Evolutionary conservation across 2,113 vertebrate species (phyloP).

Genomic region (Cebus imitator): DNA sequence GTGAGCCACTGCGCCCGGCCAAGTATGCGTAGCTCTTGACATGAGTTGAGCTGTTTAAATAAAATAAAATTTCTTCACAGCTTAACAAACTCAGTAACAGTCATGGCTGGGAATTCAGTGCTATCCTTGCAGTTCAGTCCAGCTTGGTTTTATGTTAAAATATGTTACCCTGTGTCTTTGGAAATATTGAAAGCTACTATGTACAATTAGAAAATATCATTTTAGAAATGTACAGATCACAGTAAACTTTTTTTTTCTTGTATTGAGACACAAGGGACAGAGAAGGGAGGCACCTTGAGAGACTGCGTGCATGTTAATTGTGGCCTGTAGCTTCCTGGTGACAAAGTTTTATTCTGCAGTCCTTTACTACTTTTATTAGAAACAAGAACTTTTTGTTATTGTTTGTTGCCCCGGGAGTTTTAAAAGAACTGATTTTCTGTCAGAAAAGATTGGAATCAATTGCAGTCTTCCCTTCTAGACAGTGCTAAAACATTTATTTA

Average conservation of each 20-base stretch:
- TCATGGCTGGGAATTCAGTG: accelerated
- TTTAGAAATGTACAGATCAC: background rate
- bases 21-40: background rate
- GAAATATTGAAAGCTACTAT: background rate
- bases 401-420: slow-evolving; percentile 87
- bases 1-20: too few species aligned
- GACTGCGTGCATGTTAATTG: slow-evolving; percentile 74
- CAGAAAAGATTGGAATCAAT: slow-evolving; percentile 92
- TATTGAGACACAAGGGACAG: background rate
- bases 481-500: slow-evolving; percentile 91
- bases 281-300: slow-evolving; percentile 19
- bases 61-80: background rate
- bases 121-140: background rate
- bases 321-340: slow-evolving; percentile 67
- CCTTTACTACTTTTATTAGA: slow-evolving; percentile 83
- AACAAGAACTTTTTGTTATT: slow-evolving; percentile 80
- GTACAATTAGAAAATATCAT: background rate
- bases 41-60: background rate
- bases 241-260: background rate
- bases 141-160: background rate
- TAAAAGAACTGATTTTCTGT: slow-evolving; percentile 95
- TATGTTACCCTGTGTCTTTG: background rate
- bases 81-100: background rate
- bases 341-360: slow-evolving; percentile 78
- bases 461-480: slow-evolving; percentile 85